A percentile compares a stretch with the other conserved stretches of the same genome.
These are phyloP conservation scores for Syngnathoides biaculeatus DNA, from an alignment of 2,113 vertebrate species.

Conservation along the genomic window DNA sequence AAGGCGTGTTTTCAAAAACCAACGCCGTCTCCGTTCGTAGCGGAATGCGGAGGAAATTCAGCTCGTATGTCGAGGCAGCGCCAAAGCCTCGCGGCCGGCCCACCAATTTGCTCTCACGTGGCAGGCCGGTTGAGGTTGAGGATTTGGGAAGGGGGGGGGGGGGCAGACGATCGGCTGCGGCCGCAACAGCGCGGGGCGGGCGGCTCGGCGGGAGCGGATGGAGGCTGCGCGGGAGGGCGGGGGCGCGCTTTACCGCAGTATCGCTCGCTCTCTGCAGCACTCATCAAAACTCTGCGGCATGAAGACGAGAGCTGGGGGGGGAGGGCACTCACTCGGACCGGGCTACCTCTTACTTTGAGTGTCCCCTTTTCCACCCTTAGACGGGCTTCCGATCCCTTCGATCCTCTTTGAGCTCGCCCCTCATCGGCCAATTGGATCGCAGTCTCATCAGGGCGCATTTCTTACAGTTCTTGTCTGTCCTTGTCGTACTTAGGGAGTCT, in stretches of 20 bases:
- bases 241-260: slow-evolving; percentile 74
- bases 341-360: slow-evolving; percentile 25
- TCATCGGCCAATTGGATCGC: slow-evolving; percentile 4
- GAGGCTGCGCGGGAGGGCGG: slow-evolving; percentile 37
- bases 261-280: slow-evolving; percentile 70
- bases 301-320: slow-evolving; percentile 60
- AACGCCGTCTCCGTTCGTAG: no score
- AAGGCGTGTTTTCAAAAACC: no score
- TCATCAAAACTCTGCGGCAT: slow-evolving; percentile 74
- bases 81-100: no score
- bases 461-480: not conserved
- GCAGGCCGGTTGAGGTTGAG: not conserved
- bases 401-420: slow-evolving; percentile 9
- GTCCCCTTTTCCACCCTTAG: slow-evolving; percentile 33
- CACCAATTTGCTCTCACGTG: slow-evolving; percentile 34
- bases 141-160: not conserved
- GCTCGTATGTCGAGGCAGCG: no score
- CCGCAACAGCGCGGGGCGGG: slow-evolving; percentile 4
- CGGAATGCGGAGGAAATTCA: no score
- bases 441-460: slow-evolving; percentile 1
- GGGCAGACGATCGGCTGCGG: slow-evolving; percentile 35
- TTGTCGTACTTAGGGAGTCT: slow-evolving; percentile 4
- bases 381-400: slow-evolving; percentile 14
- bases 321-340: slow-evolving; percentile 51
- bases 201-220: not conserved